Evolutionary conservation across 2,888 invertebrate species (phyloP).

Genomic region (Rotaria magnacalcarata): DNA sequence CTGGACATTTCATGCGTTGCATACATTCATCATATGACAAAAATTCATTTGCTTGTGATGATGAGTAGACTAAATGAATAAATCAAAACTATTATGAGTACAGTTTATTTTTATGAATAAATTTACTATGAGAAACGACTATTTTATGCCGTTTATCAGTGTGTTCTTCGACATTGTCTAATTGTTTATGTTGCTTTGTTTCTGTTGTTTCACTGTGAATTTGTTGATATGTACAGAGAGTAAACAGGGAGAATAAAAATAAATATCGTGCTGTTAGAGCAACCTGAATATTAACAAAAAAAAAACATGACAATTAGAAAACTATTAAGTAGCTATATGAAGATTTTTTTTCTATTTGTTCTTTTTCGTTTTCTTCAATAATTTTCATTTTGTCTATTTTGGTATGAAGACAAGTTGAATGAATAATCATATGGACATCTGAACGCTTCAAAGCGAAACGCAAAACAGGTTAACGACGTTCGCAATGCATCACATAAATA

Average conservation of each 20-base stretch:
- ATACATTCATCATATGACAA: conserved; percentile 6
- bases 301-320: neutral
- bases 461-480: neutral
- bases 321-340: too few species aligned
- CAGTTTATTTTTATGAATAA: neutral
- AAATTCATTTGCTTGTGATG: neutral
- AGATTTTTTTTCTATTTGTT: too few species aligned
- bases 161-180: neutral
- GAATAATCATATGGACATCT: conserved; percentile 12
- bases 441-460: conserved; percentile 15
- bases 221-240: neutral
- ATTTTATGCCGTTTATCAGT: neutral
- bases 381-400: neutral
- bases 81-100: neutral
- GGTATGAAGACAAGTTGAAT: neutral
- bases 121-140: neutral
- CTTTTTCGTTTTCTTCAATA: neutral
- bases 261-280: neutral
- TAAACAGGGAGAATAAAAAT: neutral
- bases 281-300: neutral
- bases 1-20: conserved; percentile 16
- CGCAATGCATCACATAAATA: neutral
- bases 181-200: neutral
- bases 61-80: neutral
- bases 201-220: neutral